Base-by-base conservation (phyloP, 1,140 invertebrate species). In the Ostrea edulis region DNA sequence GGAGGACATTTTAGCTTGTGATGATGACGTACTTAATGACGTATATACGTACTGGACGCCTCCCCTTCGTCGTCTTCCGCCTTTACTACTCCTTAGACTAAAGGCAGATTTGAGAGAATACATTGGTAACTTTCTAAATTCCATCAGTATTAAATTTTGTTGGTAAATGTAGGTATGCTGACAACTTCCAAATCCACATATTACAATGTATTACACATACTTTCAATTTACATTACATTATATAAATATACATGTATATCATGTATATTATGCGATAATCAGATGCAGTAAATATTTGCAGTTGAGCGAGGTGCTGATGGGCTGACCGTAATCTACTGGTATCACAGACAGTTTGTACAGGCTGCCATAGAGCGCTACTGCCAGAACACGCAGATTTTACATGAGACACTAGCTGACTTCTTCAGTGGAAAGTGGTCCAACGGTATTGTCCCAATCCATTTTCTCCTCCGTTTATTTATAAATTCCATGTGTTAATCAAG, bases 11-110 rank as follows among this genome's bases (percentile, higher is more conserved):
- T 55, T 95, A 53, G 93, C 93, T 11, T 93, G 94, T 90, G 94
- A 95, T 87, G 94, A 95, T 89, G 91, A 92, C 20, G 93, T 94
- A 5, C 88, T 95, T 22, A 94, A 94, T 89, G 94, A 94, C 83
- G 93, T 95, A 2, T 95, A 94, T 87, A 88, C 89, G 71, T 93
- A 93, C 87, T 93, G 92, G 96, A 96, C 93, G n/a, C 94, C 93
- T 8, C 93, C 94, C 14, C 87, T 94, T 51, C 82, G 94, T 62
- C 86, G 94, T 25, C 90, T 95, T 54, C 94, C 94, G 0, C 93
- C 93, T 22, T 89, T 95, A 11, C 91, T 94, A 11, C 87, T 93
- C 54, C 91, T 93, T 5, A 87, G 94, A n/a, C 82, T 95, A 3
- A 91, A 91, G 62, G 77, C 89, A 17, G 93, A 93, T 82, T 88